These are phyloP conservation scores for Oscheius sp. DNA, from an alignment of 1,140 invertebrate species.

Conservation along the genomic window DNA sequence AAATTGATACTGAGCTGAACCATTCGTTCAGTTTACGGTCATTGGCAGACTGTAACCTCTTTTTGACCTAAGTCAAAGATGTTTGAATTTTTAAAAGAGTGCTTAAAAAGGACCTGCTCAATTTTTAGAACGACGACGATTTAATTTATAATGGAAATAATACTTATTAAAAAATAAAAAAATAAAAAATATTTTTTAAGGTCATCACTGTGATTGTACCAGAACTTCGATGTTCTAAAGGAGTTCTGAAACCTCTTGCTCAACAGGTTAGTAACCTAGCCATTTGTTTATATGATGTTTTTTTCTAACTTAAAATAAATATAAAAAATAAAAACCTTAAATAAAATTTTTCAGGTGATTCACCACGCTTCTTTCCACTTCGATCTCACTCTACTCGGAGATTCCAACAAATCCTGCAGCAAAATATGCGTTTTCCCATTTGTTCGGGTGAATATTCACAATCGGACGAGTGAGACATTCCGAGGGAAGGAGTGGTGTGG, in stretches of 20 bases:
- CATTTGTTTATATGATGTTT: not conserved
- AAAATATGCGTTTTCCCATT: slow-evolving; percentile 28
- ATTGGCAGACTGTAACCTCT: too few species aligned
- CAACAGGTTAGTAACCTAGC: slow-evolving; percentile 19
- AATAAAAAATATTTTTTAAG: not conserved
- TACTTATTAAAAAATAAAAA: too few species aligned
- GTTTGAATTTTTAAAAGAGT: too few species aligned
- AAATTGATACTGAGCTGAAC: too few species aligned
- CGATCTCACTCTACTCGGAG: slow-evolving; percentile 13
- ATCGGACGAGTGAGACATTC: slow-evolving; percentile 25
- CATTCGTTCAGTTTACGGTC: too few species aligned
- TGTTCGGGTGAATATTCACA: slow-evolving; percentile 19
- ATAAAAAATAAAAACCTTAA: not conserved
- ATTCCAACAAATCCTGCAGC: slow-evolving; percentile 9
- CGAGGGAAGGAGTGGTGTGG: slow-evolving; percentile 36
- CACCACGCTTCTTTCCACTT: slow-evolving; percentile 35
- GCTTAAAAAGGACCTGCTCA: too few species aligned
- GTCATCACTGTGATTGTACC: slow-evolving; percentile 21
- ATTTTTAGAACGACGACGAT: too few species aligned
- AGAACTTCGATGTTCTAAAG: slow-evolving; percentile 22
- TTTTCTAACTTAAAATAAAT: too few species aligned
- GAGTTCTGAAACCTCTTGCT: slow-evolving; percentile 18
- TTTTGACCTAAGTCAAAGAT: too few species aligned
- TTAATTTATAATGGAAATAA: too few species aligned
- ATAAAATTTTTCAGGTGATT: slow-evolving; percentile 11